Percentiles rank a stretch among this genome's conserved stretches.
phyloP scores from a whole-genome alignment of 1,140 invertebrate genomes.

The Bombyx mori region DNA sequence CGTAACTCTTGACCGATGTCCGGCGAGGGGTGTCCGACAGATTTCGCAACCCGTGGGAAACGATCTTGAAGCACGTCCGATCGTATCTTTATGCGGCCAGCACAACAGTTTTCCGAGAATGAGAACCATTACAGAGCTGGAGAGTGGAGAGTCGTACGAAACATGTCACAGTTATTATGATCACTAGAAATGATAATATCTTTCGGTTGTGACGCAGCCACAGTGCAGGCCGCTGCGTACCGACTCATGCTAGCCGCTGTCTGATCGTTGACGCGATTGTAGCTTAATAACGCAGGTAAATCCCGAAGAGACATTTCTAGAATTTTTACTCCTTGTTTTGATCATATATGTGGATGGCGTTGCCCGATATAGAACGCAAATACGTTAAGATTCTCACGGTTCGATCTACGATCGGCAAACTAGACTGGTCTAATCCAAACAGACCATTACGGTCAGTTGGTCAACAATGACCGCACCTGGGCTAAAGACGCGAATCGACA shows the following conservation, averaged over 20 bases:
- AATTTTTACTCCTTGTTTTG: background rate
- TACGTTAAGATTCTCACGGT: constrained; percentile 40
- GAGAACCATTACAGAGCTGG: constrained; percentile 47
- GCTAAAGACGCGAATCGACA: constrained; percentile 39
- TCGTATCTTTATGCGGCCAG: constrained; percentile 60
- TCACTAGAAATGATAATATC: constrained; percentile 61
- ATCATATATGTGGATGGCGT: too few relatives aligned
- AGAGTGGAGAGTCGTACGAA: constrained; percentile 44
- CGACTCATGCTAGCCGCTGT: too few relatives aligned
- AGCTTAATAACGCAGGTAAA: too few relatives aligned
- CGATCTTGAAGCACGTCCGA: constrained; percentile 31
- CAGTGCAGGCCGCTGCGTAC: constrained; percentile 6
- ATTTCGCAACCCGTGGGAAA: constrained; percentile 61
- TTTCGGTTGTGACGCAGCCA: constrained; percentile 46
- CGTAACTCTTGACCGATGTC: constrained; percentile 55
- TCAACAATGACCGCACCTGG: constrained; percentile 57
- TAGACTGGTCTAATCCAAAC: constrained; percentile 42
- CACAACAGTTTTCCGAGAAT: constrained; percentile 56
- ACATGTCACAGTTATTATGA: constrained; percentile 66
- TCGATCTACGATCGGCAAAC: constrained; percentile 23
- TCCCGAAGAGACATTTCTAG: background rate
- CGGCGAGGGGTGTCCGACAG: constrained; percentile 26
- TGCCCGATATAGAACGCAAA: constrained; percentile 3
- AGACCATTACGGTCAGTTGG: constrained; percentile 55
- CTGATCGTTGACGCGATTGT: too few relatives aligned